Percentiles rank a stretch among this genome's conserved stretches.
These are phyloP conservation scores for Burhinus oedicnemus DNA, from an alignment of 2,113 vertebrate species.

Conservation along the genomic window DNA sequence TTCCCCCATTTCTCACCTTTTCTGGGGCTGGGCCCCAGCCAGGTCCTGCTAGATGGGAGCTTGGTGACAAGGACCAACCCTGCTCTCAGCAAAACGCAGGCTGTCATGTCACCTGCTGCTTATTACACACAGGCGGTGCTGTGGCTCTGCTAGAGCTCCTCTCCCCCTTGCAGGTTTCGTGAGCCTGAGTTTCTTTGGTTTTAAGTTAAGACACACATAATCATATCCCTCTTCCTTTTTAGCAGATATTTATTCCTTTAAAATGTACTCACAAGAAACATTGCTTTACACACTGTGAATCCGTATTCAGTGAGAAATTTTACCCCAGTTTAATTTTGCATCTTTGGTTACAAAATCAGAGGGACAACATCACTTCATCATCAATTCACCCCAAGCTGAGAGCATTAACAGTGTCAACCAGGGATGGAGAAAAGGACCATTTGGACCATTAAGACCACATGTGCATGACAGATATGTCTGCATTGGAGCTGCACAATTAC, in stretches of 20 bases:
- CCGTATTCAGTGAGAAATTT: neutral
- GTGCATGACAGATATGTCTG: neutral
- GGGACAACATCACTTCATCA: neutral
- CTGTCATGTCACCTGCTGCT: constrained; percentile 62
- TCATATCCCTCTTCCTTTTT: neutral
- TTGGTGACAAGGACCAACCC: fast-evolving
- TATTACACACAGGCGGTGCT: no score
- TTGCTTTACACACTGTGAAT: neutral
- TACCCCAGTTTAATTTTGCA: neutral
- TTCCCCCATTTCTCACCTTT: neutral
- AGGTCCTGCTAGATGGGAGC: neutral
- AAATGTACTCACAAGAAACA: neutral
- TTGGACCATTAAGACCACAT: neutral
- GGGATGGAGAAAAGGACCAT: neutral
- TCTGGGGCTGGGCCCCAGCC: neutral
- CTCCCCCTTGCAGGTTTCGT: neutral
- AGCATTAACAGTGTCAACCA: neutral
- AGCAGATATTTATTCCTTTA: neutral
- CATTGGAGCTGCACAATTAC: neutral
- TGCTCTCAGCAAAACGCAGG: neutral
- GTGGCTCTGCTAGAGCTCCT: neutral
- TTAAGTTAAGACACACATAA: neutral
- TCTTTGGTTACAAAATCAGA: neutral
- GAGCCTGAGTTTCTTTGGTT: neutral
- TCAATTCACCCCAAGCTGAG: neutral